Conservation (phyloP, 2,113 vertebrate species). For the Corynorhinus townsendii region DNA sequence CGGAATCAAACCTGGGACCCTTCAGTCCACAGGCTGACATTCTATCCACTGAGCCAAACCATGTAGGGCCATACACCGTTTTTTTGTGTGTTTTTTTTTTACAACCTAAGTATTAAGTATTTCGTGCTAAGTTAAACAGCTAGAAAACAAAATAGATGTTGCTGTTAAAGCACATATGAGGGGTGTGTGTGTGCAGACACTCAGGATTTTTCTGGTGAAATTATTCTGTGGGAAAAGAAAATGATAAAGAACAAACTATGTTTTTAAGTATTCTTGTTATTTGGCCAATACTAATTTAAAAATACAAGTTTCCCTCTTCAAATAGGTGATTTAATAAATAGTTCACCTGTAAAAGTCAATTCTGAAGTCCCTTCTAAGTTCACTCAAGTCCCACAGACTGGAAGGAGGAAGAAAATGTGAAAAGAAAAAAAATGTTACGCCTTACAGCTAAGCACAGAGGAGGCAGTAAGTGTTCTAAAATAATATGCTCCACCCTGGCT, state of each 20-base stretch:
- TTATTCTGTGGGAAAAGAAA: neutral
- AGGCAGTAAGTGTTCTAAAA: neutral
- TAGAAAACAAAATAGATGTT: neutral
- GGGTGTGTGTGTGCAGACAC: neutral
- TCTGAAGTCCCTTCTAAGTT: neutral
- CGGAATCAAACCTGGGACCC: too few relatives aligned
- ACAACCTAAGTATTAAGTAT: neutral
- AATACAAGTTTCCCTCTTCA: neutral
- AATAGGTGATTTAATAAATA: neutral
- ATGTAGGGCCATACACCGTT: too few relatives aligned
- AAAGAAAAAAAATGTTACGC: neutral
- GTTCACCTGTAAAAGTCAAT: neutral
- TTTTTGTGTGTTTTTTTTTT: neutral
- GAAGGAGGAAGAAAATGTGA: neutral
- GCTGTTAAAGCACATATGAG: neutral
- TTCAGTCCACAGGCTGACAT: too few relatives aligned
- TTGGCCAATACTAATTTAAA: neutral
- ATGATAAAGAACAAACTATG: neutral
- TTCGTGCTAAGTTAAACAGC: neutral
- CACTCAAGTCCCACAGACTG: neutral
- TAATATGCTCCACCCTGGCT: neutral
- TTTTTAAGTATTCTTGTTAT: neutral
- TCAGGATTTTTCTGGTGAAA: neutral
- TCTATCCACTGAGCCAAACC: too few relatives aligned
- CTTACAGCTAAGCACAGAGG: neutral